phyloP scores from a whole-genome alignment of 1,140 invertebrate species.

The Leucophenga varia region DNA sequence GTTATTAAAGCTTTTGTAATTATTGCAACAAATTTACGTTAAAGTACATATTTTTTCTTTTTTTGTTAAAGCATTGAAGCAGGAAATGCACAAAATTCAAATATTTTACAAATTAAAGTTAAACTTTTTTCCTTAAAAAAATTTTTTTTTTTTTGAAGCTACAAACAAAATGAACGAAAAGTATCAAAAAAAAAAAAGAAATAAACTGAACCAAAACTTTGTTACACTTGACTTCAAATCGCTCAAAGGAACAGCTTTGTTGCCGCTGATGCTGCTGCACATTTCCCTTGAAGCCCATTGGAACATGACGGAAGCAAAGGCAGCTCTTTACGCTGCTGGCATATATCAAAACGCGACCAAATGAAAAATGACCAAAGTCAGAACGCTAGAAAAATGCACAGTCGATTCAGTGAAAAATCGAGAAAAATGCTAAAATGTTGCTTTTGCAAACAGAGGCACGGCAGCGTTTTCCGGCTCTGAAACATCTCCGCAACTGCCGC shows the following conservation, averaged over 20 bases:
- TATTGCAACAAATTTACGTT: too few species aligned
- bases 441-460: slow-evolving; percentile 45
- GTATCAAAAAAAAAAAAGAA: too few species aligned
- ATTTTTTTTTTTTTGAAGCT: slow-evolving; percentile 27
- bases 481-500: too few species aligned
- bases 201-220: too few species aligned
- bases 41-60: too few species aligned
- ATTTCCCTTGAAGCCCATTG: too few species aligned
- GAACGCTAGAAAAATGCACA: slow-evolving; percentile 18
- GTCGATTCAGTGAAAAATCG: slow-evolving; percentile 9
- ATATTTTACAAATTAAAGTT: slow-evolving; percentile 52
- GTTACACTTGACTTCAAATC: slow-evolving; percentile 54
- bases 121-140: too few species aligned
- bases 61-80: too few species aligned
- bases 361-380: slow-evolving; percentile 53
- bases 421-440: slow-evolving; percentile 46
- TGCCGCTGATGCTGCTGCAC: slow-evolving; percentile 5
- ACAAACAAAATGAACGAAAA: slow-evolving; percentile 40
- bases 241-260: slow-evolving; percentile 34
- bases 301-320: too few species aligned
- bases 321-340: too few species aligned
- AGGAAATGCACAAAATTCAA: slow-evolving; percentile 53
- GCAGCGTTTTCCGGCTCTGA: too few species aligned
- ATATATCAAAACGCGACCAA: slow-evolving; percentile 31
- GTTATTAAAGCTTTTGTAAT: too few species aligned